Conservation (phyloP, 2,113 vertebrate species). For the Macrotis lagotis region DNA sequence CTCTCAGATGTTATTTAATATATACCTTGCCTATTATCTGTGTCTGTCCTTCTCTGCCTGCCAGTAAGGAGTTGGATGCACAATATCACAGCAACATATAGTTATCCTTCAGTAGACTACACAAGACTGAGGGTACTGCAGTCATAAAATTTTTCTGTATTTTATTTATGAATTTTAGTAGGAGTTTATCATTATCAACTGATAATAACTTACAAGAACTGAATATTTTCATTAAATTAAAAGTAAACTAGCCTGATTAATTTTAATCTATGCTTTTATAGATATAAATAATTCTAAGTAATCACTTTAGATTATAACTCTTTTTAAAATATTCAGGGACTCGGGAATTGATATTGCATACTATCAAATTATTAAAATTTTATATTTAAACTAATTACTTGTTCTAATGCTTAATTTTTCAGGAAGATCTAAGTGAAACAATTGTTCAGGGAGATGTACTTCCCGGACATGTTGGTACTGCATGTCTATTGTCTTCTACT, state of each 20-base stretch:
- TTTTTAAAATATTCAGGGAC: not conserved
- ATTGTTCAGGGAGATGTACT: slow-evolving; percentile 90
- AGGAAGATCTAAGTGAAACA: slow-evolving; percentile 94
- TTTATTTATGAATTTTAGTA: not conserved
- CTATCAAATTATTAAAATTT: not conserved
- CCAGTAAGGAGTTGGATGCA: not conserved
- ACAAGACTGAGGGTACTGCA: not conserved
- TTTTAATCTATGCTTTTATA: not conserved
- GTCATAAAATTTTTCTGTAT: not conserved
- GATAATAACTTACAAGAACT: not conserved
- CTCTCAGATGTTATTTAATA: not conserved
- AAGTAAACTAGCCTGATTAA: not conserved
- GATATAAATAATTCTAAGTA: not conserved
- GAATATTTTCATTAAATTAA: not conserved
- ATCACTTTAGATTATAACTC: not conserved
- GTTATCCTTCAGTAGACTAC: not conserved
- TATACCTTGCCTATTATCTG: not conserved
- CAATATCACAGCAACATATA: not conserved
- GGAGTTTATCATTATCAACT: not conserved
- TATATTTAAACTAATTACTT: not conserved
- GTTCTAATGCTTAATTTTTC: slow-evolving; percentile 62
- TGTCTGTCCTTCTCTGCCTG: not conserved
- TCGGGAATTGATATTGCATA: not conserved
- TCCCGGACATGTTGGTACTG: slow-evolving; percentile 93
- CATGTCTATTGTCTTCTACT: slow-evolving; percentile 94